phyloP scores from a whole-genome alignment of 2,888 invertebrate species.

The Netelia virgata region DNA sequence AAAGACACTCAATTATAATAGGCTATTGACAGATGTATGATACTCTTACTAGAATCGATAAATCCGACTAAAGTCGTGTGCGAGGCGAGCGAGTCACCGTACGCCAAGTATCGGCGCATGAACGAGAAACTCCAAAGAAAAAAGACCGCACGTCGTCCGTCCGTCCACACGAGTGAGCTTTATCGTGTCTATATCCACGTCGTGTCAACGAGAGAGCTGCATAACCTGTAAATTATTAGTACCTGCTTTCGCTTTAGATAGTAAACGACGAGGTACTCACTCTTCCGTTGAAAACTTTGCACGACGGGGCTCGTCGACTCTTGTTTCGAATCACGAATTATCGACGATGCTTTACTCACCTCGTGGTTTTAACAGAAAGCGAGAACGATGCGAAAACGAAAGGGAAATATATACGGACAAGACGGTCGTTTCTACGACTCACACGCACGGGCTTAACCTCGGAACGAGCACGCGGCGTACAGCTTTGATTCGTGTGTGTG shows the following conservation, averaged over 20 bases:
- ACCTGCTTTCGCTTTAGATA: background rate
- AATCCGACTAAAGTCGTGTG: background rate
- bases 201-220: too few relatives aligned
- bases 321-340: background rate
- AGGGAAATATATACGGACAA: background rate
- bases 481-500: background rate
- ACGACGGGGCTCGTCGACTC: too few relatives aligned
- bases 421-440: background rate
- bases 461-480: constrained; percentile 61
- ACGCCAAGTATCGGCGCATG: background rate
- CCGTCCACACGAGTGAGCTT: too few relatives aligned
- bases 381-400: background rate
- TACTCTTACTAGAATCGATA: background rate
- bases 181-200: too few relatives aligned
- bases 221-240: too few relatives aligned
- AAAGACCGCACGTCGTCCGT: background rate
- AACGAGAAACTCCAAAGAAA: background rate
- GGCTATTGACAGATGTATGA: background rate
- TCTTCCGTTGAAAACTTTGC: too few relatives aligned
- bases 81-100: background rate
- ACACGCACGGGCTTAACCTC: constrained; percentile 64
- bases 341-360: background rate
- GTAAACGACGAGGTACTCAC: background rate
- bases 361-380: background rate
- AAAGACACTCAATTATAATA: background rate